These are phyloP conservation scores for Mustelus asterias DNA, from an alignment of 2,113 vertebrate genomes.

Conservation along the genomic window DNA sequence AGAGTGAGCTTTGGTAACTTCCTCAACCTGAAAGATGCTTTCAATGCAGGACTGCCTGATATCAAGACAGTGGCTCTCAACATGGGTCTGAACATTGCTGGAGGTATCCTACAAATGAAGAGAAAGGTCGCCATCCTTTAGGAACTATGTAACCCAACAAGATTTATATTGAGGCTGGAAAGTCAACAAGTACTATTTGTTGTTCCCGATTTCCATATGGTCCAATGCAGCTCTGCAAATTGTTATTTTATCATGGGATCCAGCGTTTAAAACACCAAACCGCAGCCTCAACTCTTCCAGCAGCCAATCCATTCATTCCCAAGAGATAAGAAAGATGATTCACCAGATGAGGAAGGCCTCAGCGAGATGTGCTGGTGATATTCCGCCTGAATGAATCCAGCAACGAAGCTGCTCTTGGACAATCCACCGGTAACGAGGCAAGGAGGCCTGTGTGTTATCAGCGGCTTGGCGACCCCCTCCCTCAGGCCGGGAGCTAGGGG, in stretches of 20 bases:
- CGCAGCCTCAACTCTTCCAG: background rate
- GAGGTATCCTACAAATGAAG: background rate
- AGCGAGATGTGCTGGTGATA: background rate
- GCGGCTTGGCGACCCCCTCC: too few species aligned
- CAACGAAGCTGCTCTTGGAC: background rate
- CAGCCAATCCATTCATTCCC: background rate
- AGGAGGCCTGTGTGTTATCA: background rate
- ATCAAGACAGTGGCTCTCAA: background rate
- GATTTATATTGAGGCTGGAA: background rate
- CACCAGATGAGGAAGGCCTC: background rate
- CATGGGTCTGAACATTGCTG: background rate
- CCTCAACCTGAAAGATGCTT: conserved; percentile 39
- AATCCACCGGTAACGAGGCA: background rate
- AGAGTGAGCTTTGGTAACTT: conserved; percentile 57
- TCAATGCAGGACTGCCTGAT: background rate
- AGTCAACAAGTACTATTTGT: background rate
- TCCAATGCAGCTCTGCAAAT: background rate
- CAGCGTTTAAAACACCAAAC: background rate
- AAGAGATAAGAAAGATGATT: background rate
- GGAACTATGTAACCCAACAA: background rate
- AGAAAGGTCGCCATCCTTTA: background rate
- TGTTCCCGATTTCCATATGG: background rate
- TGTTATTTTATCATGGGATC: background rate
- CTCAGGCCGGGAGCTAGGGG: background rate
- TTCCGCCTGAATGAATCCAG: background rate